Conservation (phyloP, 2,888 invertebrate species). For the Trisateles emortualis region DNA sequence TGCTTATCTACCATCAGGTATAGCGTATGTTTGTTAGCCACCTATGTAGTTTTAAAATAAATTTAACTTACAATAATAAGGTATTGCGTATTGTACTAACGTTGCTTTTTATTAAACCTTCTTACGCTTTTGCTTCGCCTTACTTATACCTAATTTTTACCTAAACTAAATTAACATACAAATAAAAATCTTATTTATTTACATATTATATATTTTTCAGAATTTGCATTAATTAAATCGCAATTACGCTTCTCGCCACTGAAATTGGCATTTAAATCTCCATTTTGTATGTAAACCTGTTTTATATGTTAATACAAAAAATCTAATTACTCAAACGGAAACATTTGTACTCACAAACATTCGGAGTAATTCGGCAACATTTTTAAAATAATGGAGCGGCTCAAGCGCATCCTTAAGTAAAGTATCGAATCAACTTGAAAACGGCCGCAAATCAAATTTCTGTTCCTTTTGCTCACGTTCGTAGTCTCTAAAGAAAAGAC, state of each 20-base stretch:
- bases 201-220: slow-evolving; percentile 3
- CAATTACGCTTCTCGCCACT: slow-evolving; percentile 37
- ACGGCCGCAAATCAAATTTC: slow-evolving; percentile 33
- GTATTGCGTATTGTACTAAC: no score
- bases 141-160: no score
- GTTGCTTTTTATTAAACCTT: no score
- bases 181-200: neutral
- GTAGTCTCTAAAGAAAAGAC: no score
- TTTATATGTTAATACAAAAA: slow-evolving; percentile 49
- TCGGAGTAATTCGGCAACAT: slow-evolving; percentile 21
- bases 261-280: slow-evolving; percentile 45
- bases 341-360: slow-evolving; percentile 22
- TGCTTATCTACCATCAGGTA: no score
- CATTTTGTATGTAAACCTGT: slow-evolving; percentile 49
- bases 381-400: slow-evolving; percentile 25
- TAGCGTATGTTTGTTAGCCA: no score
- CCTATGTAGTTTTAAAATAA: no score
- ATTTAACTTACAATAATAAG: no score
- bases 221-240: slow-evolving; percentile 33
- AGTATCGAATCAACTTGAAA: slow-evolving; percentile 35
- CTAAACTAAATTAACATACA: no score
- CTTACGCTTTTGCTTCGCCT: no score
- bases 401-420: slow-evolving; percentile 27
- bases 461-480: slow-evolving; percentile 15
- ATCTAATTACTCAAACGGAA: slow-evolving; percentile 44